These are phyloP conservation scores for Lomographa bimaculata DNA, from an alignment of 2,888 invertebrate genomes.

Conservation along the genomic window DNA sequence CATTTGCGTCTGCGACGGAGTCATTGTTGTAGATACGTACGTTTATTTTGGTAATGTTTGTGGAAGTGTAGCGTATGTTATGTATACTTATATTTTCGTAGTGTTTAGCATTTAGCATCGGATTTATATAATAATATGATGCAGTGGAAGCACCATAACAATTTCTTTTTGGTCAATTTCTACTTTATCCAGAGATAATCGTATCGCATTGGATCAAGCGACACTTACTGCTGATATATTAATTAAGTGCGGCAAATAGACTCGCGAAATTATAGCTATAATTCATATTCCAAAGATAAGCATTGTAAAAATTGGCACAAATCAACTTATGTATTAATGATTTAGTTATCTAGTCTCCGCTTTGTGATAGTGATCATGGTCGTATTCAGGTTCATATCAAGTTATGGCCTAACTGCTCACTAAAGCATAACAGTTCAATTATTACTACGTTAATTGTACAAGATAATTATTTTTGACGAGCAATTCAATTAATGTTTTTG, in stretches of 20 bases:
- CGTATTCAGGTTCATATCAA: constrained; percentile 37
- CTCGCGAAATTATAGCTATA: constrained; percentile 1
- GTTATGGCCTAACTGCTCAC: constrained; percentile 56
- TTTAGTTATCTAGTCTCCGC: constrained; percentile 21
- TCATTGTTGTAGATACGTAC: constrained; percentile 5
- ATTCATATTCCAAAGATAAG: constrained; percentile 25
- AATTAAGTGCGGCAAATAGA: too few relatives aligned
- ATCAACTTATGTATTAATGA: constrained; percentile 9
- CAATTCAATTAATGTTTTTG: too few relatives aligned
- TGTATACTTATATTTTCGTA: constrained; percentile 20
- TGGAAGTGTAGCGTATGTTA: constrained; percentile 9
- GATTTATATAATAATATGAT: not conserved
- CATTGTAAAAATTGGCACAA: constrained; percentile 8
- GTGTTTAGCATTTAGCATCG: constrained; percentile 5
- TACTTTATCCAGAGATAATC: too few relatives aligned
- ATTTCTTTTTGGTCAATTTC: too few relatives aligned
- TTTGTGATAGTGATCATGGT: constrained; percentile 4
- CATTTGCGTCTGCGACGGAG: constrained; percentile 12
- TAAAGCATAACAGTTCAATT: constrained; percentile 41
- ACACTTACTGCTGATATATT: too few relatives aligned
- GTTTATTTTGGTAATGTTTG: constrained; percentile 3
- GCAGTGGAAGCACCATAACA: too few relatives aligned
- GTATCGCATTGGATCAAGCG: too few relatives aligned
- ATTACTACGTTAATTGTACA: constrained; percentile 21
- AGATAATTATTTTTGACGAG: too few relatives aligned